Evolutionary conservation across 2,797 vertebrate species (phyloP).

Genomic region (Cyclura pinguis): DNA sequence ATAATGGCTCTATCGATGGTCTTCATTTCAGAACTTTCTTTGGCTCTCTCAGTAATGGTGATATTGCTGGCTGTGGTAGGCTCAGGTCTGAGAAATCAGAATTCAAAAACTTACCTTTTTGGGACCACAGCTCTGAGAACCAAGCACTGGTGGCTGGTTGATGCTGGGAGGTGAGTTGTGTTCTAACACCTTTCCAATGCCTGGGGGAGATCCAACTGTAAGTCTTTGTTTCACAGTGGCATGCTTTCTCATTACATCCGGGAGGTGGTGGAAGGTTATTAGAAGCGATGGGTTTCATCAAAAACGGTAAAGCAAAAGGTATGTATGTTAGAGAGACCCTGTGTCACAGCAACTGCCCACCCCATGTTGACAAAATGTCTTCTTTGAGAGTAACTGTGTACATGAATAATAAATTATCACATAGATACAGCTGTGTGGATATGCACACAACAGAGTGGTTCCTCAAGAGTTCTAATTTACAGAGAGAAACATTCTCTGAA

Average conservation of each 20-base stretch:
- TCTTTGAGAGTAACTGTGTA: not conserved
- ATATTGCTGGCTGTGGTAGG: no score
- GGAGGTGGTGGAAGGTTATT: no score
- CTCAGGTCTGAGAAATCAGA: no score
- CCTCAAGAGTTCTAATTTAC: conserved; percentile 42
- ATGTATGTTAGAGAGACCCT: not conserved
- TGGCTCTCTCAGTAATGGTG: not conserved
- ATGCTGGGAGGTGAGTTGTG: no score
- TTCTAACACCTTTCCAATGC: no score
- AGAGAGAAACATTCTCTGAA: conserved; percentile 13
- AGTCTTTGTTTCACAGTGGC: not conserved
- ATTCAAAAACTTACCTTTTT: no score
- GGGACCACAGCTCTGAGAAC: no score
- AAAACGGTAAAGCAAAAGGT: not conserved
- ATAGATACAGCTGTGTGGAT: not conserved
- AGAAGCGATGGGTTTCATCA: not conserved
- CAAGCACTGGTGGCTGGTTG: no score
- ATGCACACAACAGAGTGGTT: not conserved
- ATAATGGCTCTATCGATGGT: not conserved
- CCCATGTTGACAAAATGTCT: not conserved
- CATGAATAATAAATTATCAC: conserved; percentile 5
- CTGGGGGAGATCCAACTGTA: not conserved
- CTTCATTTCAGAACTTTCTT: not conserved
- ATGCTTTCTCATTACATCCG: no score
- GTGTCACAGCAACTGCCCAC: not conserved